Base-by-base conservation (phyloP, 2,797 vertebrate genomes). In the Hemibagrus guttatus region DNA sequence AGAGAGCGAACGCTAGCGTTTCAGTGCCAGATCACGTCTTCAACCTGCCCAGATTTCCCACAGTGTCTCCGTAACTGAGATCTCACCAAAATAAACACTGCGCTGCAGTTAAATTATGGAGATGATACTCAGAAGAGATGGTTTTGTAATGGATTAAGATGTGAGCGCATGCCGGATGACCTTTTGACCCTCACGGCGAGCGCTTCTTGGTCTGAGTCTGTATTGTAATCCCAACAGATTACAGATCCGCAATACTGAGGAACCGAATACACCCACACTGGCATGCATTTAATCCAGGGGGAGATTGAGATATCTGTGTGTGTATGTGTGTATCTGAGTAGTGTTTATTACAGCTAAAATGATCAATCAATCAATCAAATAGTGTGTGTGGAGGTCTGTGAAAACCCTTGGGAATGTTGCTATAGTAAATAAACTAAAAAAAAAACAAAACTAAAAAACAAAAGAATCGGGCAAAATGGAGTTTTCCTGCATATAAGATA, bases 11-110 rank as follows among this genome's bases (percentile, higher is more conserved):
- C 31, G 31, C 54, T 13, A 39, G 39, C 6, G 59, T 52, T 81
- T 64, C 39, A 28, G 61, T 28, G 63, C 81, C 81, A 83, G 59
- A 83, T 83, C 81, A 83, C 63, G 19, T 83, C 81, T 68, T 35
- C 21, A 68, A 31, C 39, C 63, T 68, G 63, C 63, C 63, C 46
- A 68, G 42, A 83, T 81, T 81, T 81, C 39, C 79, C 39, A 64
- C 39, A 64, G 79, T 8, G 39, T 81, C 59, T 80, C 42, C 61
- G 14, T 64, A 66, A 64, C 23, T 17, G 26, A 49, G 17, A 64
- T 64, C 31, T 52, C 39, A 49, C 59, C 46, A 54, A 66, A 83
- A 83, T 68, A 68, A 6, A 68, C 61, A 21, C 71, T 8, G 71
- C 12, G 17, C 26, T 78, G 59, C 9, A 26, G 39, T 63, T 19